Evolutionary conservation across 2,113 vertebrate genomes (phyloP), one percentile per base, ranked within the genome.

Genomic region (Pygoscelis adeliae): DNA sequence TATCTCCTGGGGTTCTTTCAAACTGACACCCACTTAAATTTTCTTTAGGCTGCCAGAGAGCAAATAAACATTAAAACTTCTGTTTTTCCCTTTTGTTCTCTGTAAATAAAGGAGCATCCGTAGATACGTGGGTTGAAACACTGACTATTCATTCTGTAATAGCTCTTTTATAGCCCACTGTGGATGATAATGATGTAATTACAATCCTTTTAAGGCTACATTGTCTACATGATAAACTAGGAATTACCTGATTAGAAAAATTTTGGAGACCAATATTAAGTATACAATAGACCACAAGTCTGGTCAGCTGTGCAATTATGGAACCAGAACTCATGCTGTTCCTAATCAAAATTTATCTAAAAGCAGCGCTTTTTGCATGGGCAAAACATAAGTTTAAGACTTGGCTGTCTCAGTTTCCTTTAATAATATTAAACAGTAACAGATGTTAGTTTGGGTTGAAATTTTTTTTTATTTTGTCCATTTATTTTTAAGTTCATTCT

Each of bases 201-300:
- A 96, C 47, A 81, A 89, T 90, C 95, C 90, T 96, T 97, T 96
- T 88, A 96, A 91, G 87, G 88, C 89, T 96, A 86, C 66, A 93
- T 97, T 98, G 90, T 95, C 94, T 97, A 90, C 74, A 86, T 86
- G 62, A 97, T 96, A 96, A 98, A 97, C 88, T 93, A 97, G 90
- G 83, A 98, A 97, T 98, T 98, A 96, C 63, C 93, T 95, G 72
- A 98, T 98, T 93, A 98, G 79, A 94, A 94, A 96, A 93, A 96
- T 67, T 93, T 95, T 91, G 87, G 81, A 97, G 96, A 91, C 73
- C 92, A 87, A 56, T 95, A 95, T 96, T 97, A 96, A 94, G 71
- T 96, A 90, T 46, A 92, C 63, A 96, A 93, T 94, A 97, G 82
- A 93, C 76, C 90, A 97, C 86, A 80, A 97, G 94, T 91, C 91